phyloP scores from a whole-genome alignment of 2,113 vertebrate species.

The Barbus barbus region DNA sequence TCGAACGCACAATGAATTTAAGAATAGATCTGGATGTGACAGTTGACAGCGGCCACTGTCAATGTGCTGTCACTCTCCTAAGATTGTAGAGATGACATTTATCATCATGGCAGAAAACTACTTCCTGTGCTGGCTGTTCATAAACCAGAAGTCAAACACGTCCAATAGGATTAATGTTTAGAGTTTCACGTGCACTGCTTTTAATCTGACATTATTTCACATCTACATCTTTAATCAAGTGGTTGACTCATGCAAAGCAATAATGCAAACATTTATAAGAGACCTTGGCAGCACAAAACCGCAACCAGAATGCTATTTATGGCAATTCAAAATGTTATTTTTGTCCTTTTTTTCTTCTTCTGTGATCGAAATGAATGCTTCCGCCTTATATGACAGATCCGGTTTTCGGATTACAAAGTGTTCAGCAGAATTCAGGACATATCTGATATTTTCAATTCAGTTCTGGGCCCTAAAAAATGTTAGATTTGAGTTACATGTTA shows the following conservation, averaged over 20 bases:
- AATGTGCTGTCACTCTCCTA: background rate
- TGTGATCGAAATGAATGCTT: no score
- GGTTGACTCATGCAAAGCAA: background rate
- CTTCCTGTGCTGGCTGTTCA: constrained; percentile 28
- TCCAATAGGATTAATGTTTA: background rate
- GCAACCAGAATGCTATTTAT: background rate
- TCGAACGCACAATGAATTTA: background rate
- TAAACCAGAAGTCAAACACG: constrained; percentile 19
- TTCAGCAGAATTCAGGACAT: no score
- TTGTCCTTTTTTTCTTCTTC: no score
- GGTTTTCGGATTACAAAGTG: no score
- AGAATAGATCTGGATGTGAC: constrained; percentile 3
- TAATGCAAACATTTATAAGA: background rate
- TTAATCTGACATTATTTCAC: constrained; percentile 32
- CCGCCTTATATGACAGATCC: no score
- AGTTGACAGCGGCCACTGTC: constrained; percentile 21
- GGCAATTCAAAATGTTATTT: background rate
- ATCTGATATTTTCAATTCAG: no score
- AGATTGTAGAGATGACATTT: constrained; percentile 43
- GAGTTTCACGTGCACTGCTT: background rate
- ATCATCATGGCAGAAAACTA: constrained; percentile 31
- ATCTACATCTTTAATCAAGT: background rate
- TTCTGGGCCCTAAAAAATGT: no score
- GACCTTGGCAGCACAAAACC: background rate
- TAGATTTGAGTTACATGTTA: background rate